Percentiles rank a stretch among this genome's conserved stretches.
phyloP scores from a whole-genome alignment of 2,888 invertebrate species.

The Sarcophaga caerulescens region DNA sequence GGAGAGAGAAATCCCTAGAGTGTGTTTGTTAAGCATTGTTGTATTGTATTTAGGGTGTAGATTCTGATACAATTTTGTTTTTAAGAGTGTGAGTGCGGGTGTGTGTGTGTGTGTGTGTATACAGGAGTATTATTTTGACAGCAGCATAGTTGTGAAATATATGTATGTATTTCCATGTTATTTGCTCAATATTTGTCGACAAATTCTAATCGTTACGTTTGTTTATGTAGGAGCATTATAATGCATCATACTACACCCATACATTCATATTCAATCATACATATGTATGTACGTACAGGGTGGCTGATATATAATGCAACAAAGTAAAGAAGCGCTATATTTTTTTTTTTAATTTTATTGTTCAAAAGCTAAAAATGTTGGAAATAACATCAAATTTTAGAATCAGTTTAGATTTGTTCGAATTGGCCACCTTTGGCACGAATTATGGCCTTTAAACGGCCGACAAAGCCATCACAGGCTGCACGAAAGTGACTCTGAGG shows the following conservation, averaged over 20 bases:
- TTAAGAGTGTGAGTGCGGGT: slow-evolving; percentile 2
- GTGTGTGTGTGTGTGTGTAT: neutral
- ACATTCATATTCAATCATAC: neutral
- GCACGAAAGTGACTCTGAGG: too few species aligned
- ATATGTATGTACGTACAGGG: too few species aligned
- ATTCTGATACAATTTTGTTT: slow-evolving; percentile 15
- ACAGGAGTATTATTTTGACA: slow-evolving; percentile 51
- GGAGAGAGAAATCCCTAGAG: slow-evolving; percentile 31
- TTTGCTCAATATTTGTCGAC: slow-evolving; percentile 58
- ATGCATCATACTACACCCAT: neutral
- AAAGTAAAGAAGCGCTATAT: too few species aligned
- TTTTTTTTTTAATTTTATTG: too few species aligned
- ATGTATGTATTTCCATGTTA: slow-evolving; percentile 50
- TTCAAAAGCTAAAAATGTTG: too few species aligned
- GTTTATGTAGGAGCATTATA: slow-evolving; percentile 23
- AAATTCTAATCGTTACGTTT: slow-evolving; percentile 27
- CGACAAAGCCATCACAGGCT: too few species aligned
- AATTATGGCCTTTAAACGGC: too few species aligned
- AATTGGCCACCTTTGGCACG: too few species aligned
- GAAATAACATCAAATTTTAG: too few species aligned
- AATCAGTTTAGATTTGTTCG: too few species aligned
- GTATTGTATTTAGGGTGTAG: slow-evolving; percentile 46
- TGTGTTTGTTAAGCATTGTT: neutral
- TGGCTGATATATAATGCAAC: too few species aligned
- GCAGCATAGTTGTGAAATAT: slow-evolving; percentile 53